Base-by-base conservation (phyloP, 2,113 vertebrate species). In the Oceanodroma tethys region DNA sequence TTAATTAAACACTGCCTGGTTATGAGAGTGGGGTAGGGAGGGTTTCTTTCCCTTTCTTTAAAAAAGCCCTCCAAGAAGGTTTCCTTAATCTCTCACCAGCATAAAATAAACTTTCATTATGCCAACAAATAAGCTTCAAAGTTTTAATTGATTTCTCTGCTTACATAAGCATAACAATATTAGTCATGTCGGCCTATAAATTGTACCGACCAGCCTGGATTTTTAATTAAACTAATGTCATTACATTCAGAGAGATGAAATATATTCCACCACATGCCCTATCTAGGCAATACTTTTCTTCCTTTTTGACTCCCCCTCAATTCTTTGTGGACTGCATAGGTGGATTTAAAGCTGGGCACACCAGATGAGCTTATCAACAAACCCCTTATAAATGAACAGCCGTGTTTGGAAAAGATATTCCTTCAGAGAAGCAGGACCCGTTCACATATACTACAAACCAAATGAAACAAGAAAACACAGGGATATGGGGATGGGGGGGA, bases 111-210 rank as follows among this genome's bases (percentile, higher is more conserved):
- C 66, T 93, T 94, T 95, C 84, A 82, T 89, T 95, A 96, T 70
- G 50, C 78, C 91, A 91, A 66, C 0, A 0, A 93, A 71, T 73
- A 85, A 94, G 70, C 53, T 91, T 93, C 89, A 94, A 91, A 94
- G 40, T 91, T 96, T 91, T 96, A 97, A 97, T 97, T 96, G 95
- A 97, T 97, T 96, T 97, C 86, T 95, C 84, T 95, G 96, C 95
- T 97, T 97, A 87, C 81, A 95, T 85, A 95, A 94, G 91, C 91
- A 91, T 91, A 97, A 94, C 73, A 66, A 73, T 95, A 94, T 95
- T 95, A 95, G 86, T 90, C 84, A 82, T 20, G 58, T 86, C 85
- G 66, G 38, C 67, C 86, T 95, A 94, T 96, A 95, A 97, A 97
- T 93, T 95, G 91, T 86, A 93, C 58, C 0, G 0, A 72, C 66